Evolutionary conservation across 2,888 invertebrate species (phyloP), one percentile per base, ranked within the genome.

Genomic region (Mimachlamys varia): DNA sequence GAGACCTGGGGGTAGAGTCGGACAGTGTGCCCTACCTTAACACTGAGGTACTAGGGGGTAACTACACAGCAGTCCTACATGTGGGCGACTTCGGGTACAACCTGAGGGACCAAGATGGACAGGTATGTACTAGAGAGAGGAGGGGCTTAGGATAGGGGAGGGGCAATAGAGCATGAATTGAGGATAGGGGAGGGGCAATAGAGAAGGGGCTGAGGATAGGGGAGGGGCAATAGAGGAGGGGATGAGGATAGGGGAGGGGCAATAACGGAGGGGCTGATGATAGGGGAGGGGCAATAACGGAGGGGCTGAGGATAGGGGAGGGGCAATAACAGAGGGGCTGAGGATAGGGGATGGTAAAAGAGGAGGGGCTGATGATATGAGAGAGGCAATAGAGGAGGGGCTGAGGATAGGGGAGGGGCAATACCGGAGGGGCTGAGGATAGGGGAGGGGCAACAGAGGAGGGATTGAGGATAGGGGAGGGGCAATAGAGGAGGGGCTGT

Each of bases 11-110:
- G 0, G 89, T 94, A 0, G 93, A 94, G 44, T 92, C 94, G 0
- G 92, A 94, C 27, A 94, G 94, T 53, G 87, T 94, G 13, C 91
- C 94, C 0, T 88, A 87, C 12, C 91, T 95, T n/a, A 89, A 93
- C 19, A 88, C 90, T 13, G 94, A 94, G 50, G 92, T 93, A 7
- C 27, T 93, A n/a, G 92, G 89, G 22, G 93, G 93, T 22, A 91
- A 91, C 27, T 95, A 95, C 90, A 91, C 93, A 1, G 94, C 95
- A 0, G 91, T 95, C 13, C 92, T 95, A 22, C 95, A 95, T 91
- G 92, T 95, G 19, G 95, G 95, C 22, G 95, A 95, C 90, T 94
- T 95, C 88, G 94, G 94, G 5, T 95, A 95, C 90, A 94, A 95
- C 89, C 87, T 95, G 87, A 91, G 91, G 49, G 92, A 93, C 33